Percentiles rank a stretch among this genome's conserved stretches.
phyloP scores from a whole-genome alignment of 2,113 vertebrate species.

The Phaethornis superciliosus region DNA sequence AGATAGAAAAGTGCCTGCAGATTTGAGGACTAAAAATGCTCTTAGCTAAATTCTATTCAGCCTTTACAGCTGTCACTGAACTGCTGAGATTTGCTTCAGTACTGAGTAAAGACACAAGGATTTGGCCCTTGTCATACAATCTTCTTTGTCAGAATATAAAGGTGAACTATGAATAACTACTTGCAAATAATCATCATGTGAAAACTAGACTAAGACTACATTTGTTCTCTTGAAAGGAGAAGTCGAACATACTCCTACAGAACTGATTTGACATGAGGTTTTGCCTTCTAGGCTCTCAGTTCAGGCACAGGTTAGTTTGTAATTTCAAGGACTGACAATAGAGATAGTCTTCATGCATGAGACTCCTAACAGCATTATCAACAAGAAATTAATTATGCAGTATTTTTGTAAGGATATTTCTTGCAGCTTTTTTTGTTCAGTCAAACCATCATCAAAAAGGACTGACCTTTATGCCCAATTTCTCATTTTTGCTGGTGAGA shows the following conservation, averaged over 20 bases:
- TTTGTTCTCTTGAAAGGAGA: not conserved
- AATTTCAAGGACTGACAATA: not conserved
- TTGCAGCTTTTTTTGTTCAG: not conserved
- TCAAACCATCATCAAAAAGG: not conserved
- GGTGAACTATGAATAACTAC: not conserved
- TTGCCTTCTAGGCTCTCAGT: not conserved
- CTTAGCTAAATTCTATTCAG: not conserved
- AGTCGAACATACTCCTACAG: not conserved
- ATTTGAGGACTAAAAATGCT: not conserved
- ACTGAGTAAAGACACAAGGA: not conserved
- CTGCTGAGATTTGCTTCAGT: not conserved
- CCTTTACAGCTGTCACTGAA: not conserved
- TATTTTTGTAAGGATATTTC: not conserved
- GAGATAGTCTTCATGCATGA: not conserved
- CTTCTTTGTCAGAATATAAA: not conserved
- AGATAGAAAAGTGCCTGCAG: not conserved
- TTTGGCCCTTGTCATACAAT: not conserved
- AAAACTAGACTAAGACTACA: not conserved
- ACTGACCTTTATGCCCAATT: not conserved
- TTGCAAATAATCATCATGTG: not conserved
- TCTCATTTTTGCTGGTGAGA: not conserved
- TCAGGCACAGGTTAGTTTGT: not conserved
- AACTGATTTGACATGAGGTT: not conserved
- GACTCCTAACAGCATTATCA: not conserved
- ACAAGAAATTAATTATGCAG: not conserved